A percentile compares a stretch with the other conserved stretches of the same genome.
These are phyloP conservation scores for Argyra leucocephala DNA, from an alignment of 2,888 invertebrate species.

Conservation along the genomic window DNA sequence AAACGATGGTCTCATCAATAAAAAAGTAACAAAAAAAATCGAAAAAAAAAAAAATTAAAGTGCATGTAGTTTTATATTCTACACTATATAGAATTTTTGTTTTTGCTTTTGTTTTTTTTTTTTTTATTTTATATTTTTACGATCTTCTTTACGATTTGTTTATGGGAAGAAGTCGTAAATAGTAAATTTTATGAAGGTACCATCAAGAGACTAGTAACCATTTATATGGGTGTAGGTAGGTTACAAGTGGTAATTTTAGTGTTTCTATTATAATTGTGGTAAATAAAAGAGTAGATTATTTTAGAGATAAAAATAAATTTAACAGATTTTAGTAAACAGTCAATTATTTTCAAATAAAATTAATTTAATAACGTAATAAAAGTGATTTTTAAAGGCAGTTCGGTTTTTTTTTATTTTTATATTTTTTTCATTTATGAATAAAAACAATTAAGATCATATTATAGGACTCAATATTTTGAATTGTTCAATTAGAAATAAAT, in stretches of 20 bases:
- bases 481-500: too few relatives aligned
- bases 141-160: constrained; percentile 10
- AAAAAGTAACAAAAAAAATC: neutral
- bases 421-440: too few relatives aligned
- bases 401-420: neutral
- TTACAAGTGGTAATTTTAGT: neutral
- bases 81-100: constrained; percentile 23
- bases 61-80: too few relatives aligned
- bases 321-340: constrained; percentile 2
- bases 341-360: constrained; percentile 1
- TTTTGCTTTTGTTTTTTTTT: constrained; percentile 16
- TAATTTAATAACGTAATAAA: constrained; percentile 1
- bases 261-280: neutral
- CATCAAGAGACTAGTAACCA: neutral
- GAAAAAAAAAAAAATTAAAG: too few relatives aligned
- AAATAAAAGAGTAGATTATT: neutral
- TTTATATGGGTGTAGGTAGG: too few relatives aligned
- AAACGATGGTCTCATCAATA: neutral
- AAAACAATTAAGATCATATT: too few relatives aligned
- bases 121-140: neutral
- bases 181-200: neutral
- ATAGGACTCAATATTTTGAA: too few relatives aligned
- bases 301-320: neutral
- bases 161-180: neutral
- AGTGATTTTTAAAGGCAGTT: neutral